A percentile compares a stretch with the other conserved stretches of the same genome.
These are phyloP conservation scores for Pycnonotus jocosus DNA, from an alignment of 2,113 vertebrate genomes.

Conservation along the genomic window DNA sequence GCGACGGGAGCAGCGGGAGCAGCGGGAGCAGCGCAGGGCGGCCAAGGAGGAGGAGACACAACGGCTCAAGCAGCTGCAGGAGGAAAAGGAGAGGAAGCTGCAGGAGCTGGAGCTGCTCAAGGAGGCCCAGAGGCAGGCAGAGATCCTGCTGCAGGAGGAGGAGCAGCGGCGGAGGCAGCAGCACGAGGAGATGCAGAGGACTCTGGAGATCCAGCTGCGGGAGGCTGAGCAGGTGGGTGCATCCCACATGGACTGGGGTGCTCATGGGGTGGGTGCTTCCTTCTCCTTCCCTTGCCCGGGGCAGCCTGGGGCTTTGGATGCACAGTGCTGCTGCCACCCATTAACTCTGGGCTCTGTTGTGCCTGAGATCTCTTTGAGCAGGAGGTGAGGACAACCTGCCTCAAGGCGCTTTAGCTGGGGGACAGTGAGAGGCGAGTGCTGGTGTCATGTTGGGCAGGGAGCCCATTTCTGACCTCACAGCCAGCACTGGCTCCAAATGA, in stretches of 20 bases:
- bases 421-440: neutral
- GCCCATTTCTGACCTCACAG: neutral
- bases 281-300: neutral
- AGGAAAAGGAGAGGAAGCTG: conserved; percentile 88
- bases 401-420: neutral
- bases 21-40: conserved; percentile 79
- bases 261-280: accelerated
- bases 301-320: neutral
- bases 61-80: conserved; percentile 86
- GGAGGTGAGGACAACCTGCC: neutral
- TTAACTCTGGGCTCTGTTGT: neutral
- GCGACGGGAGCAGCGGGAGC: conserved; percentile 86
- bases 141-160: conserved; percentile 84
- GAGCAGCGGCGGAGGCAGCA: conserved; percentile 85
- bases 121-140: conserved; percentile 88
- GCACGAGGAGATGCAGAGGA: conserved; percentile 86
- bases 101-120: conserved; percentile 90
- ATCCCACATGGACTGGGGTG: accelerated
- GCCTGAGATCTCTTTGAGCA: neutral
- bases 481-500: neutral
- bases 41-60: conserved; percentile 88
- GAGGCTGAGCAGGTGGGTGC: conserved; percentile 86
- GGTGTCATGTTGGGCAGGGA: neutral
- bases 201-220: conserved; percentile 83
- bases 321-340: neutral